Conservation (phyloP, 2,113 vertebrate species). For the Blennius ocellaris region DNA sequence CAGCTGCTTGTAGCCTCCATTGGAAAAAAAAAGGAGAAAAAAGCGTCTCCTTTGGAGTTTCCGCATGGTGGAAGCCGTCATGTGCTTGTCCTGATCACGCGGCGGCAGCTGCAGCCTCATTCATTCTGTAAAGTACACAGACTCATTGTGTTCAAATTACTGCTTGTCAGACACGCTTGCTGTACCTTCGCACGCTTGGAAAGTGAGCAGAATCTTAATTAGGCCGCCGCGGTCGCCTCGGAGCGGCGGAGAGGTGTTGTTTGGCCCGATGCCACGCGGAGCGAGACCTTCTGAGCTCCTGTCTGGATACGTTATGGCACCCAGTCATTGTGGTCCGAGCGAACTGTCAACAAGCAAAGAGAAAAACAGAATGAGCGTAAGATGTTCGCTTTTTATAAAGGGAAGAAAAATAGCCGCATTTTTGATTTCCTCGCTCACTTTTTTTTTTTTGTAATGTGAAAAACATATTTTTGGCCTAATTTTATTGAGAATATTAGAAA, state of each 20-base stretch:
- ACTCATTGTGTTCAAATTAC: conserved; percentile 33
- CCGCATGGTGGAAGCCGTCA: neutral
- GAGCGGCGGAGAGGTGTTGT: conserved; percentile 36
- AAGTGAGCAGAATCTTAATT: conserved; percentile 55
- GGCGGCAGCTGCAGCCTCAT: conserved; percentile 12
- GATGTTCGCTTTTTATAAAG: too few relatives aligned
- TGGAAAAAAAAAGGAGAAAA: neutral
- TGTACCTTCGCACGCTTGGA: conserved; percentile 26
- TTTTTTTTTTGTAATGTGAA: too few relatives aligned
- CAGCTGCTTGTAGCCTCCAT: neutral
- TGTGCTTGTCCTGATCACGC: conserved; percentile 7
- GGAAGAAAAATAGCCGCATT: too few relatives aligned
- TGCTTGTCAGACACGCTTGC: conserved; percentile 39
- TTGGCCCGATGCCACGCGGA: conserved; percentile 15
- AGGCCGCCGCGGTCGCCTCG: conserved; percentile 24
- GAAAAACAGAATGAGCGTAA: too few relatives aligned
- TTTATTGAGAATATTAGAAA: too few relatives aligned
- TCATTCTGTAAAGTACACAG: conserved; percentile 25
- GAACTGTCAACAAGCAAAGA: too few relatives aligned
- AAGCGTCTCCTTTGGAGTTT: neutral
- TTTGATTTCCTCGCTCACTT: too few relatives aligned
- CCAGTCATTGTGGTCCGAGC: too few relatives aligned
- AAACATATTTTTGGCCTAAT: too few relatives aligned
- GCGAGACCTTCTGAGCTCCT: conserved; percentile 12
- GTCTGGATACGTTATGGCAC: neutral